Evolutionary conservation across 2,888 invertebrate species (phyloP), one percentile per base, ranked within the genome.

Genomic region (Tetramorium bicarinatum): DNA sequence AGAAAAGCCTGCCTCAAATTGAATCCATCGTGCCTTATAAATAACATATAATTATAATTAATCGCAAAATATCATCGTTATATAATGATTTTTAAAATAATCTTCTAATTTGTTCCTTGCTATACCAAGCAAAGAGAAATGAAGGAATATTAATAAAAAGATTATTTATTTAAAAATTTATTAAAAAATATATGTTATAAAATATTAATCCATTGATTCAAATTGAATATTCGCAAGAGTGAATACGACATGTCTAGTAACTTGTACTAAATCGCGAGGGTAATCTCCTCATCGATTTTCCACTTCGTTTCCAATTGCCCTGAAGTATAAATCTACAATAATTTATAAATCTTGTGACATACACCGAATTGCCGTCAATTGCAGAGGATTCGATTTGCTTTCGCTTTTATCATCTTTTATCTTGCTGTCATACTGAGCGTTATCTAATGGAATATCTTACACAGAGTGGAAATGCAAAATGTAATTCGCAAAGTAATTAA

Each of bases 211-310:
- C n/a, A 47, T 47, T 47, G 18, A 38, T 44, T 76, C 15, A 44
- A 66, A 62, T 56, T 44, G 29, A 29, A 25, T 25, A n/a, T 34
- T 61, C 29, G 8, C 47, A 9, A 15, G 2, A 15, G 0, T 56
- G 3, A n/a, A 15, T 54, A 38, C 21, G 9, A 52, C 13, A n/a
- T 44, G 9, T 67, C 7, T 3, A 38, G 38, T 38, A 64, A 62
- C 41, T 44, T 54, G 56, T 56, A 29, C n/a, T 44, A 29, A 77
- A 44, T 44, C n/a, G 15, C 25, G 47, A 25, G 15, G 15, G 11
- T 34, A 77, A 77, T 67, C 54, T 66, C 52, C 41, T 29, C n/a
- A 25, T 54, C 54, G 52, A 77, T 77, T 77, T 77, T 44, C 77
- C 52, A 29, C 7, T 67, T 67, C 2, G 13, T 56, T 77, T 29